Evolutionary conservation across 2,797 vertebrate genomes (phyloP).

Genomic region (Spheniscus humboldti): DNA sequence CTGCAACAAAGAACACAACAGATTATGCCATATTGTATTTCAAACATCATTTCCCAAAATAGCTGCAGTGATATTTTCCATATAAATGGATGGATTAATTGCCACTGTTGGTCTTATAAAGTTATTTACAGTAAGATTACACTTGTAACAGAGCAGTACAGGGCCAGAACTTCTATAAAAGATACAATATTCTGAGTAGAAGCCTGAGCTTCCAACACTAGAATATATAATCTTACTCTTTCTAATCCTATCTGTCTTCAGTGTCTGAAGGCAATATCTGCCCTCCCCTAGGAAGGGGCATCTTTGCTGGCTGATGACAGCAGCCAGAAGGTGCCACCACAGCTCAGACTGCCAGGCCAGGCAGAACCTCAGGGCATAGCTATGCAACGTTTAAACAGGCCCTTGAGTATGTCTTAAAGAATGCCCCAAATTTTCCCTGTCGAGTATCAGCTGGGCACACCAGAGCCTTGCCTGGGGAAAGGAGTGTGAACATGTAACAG

Average conservation of each 20-base stretch:
- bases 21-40: background rate
- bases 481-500: rapidly evolving
- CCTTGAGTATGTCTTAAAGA: background rate
- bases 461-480: background rate
- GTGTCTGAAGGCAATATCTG: background rate
- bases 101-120: background rate
- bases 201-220: background rate
- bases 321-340: background rate
- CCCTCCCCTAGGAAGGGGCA: background rate
- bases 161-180: background rate
- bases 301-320: background rate
- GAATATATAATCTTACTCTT: background rate
- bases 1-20: background rate
- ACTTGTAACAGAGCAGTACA: background rate
- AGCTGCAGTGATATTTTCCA: background rate
- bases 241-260: background rate
- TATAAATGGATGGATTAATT: background rate
- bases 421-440: background rate
- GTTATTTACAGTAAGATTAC: background rate
- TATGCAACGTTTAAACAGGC: background rate
- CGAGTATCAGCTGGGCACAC: background rate
- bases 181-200: background rate
- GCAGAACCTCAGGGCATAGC: background rate
- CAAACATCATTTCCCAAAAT: background rate
- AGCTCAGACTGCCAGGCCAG: background rate